phyloP scores from a whole-genome alignment of 2,797 vertebrate species.

The Mus spretus region DNA sequence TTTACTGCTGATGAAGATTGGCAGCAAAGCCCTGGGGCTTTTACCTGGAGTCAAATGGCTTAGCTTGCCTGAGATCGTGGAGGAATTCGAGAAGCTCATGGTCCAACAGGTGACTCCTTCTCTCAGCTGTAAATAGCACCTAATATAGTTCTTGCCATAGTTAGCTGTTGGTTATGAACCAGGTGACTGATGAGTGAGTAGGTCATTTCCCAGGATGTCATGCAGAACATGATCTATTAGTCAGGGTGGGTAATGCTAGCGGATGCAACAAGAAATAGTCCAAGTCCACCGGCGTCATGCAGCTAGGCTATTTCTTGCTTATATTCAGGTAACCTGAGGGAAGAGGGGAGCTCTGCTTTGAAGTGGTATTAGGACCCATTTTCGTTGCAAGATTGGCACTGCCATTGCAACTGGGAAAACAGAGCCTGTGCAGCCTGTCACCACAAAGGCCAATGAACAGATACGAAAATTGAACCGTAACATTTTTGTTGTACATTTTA shows the following conservation, averaged over 20 bases:
- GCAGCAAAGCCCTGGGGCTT: slow-evolving; percentile 92
- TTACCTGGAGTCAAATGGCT: slow-evolving; percentile 96
- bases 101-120: slow-evolving; percentile 93
- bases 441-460: background rate
- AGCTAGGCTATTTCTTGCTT: background rate
- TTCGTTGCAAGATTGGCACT: background rate
- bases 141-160: background rate
- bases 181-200: background rate
- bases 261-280: background rate
- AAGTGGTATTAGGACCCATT: background rate
- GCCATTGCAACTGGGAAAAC: background rate
- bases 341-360: background rate
- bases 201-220: background rate
- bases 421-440: background rate
- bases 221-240: background rate
- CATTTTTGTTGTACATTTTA: background rate
- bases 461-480: background rate
- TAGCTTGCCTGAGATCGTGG: slow-evolving; percentile 94
- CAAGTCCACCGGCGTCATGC: background rate
- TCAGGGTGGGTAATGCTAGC: background rate
- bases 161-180: background rate
- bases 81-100: slow-evolving; percentile 98
- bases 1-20: slow-evolving; percentile 94
- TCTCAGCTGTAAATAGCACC: background rate
- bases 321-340: background rate